phyloP scores from a whole-genome alignment of 2,113 vertebrate species.

The Gnathochromis pfefferi region DNA sequence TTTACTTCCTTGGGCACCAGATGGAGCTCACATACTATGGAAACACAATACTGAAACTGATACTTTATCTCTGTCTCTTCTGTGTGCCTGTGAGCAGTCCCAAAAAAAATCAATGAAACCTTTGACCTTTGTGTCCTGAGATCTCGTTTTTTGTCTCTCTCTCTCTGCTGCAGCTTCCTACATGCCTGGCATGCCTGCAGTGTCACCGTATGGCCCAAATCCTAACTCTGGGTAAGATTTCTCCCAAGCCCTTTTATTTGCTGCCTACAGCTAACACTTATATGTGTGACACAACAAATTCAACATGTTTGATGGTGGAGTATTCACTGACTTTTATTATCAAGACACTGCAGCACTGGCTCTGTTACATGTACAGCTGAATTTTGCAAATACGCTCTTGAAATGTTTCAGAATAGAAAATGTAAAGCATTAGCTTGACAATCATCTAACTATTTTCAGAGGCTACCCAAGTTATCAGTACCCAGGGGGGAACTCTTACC shows the following conservation, averaged over 20 bases:
- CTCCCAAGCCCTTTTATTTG: neutral
- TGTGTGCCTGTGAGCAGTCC: neutral
- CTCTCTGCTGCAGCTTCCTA: slow-evolving; percentile 82
- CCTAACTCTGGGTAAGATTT: slow-evolving; percentile 83
- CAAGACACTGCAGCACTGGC: neutral
- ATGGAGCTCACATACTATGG: slow-evolving; percentile 33
- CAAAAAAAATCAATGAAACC: neutral
- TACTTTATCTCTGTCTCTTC: neutral
- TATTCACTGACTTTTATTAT: neutral
- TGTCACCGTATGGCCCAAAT: slow-evolving; percentile 80
- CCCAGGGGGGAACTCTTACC: slow-evolving; percentile 79
- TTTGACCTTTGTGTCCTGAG: neutral
- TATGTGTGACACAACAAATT: neutral
- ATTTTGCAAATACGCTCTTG: neutral
- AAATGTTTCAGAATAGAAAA: neutral
- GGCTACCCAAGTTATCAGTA: slow-evolving; percentile 86
- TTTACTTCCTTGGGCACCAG: slow-evolving; percentile 27
- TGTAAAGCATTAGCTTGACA: neutral
- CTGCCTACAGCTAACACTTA: neutral
- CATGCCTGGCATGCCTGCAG: slow-evolving; percentile 86
- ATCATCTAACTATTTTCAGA: slow-evolving; percentile 54
- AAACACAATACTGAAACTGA: neutral
- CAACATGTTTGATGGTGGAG: neutral
- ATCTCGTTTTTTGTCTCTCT: neutral
- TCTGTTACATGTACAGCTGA: neutral